Evolutionary conservation across 1,140 invertebrate species (phyloP), one percentile per base, ranked within the genome.

Genomic region (Argopecten irradians): DNA sequence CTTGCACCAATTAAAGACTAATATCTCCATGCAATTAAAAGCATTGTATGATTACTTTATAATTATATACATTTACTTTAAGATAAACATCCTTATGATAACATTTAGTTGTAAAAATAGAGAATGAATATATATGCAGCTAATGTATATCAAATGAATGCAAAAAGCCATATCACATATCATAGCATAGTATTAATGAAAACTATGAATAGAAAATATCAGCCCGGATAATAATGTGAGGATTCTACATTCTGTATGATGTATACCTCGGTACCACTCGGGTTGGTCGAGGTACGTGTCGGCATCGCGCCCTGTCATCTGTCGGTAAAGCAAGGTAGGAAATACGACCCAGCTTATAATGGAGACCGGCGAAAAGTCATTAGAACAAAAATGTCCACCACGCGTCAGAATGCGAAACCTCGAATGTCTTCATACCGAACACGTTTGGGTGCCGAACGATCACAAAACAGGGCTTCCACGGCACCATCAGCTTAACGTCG

Each of bases 371-470:
- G 55, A 71, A 71, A 71, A 71, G 55, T 71, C 22, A 71, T 71
- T 71, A 71, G 22, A 71, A 28, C 55, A 71, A 71, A 71, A 71
- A 71, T 71, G 55, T 71, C 55, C 55, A 71, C 55, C 55, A 71
- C 55, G 55, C 55, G 55, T n/a, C 22, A 71, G 55, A 71, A 71
- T 71, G 55, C 55, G 5, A 28, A 71, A 28, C 55, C 55, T n/a
- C 5, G 55, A n/a, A 71, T 71, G 55, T 28, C 55, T 71, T 71
- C 55, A 71, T 71, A 71, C 55, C 55, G 55, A 71, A 71, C 55
- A 71, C 55, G 55, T 71, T 71, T 71, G 55, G 55, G 55, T 71
- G 55, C 55, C 55, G 55, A 71, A 71, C 55, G 55, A 71, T 28
- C n/a, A 71, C 55, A 71, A 71, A 71, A 71, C 55, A 28, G n/a